phyloP scores from a whole-genome alignment of 2,888 invertebrate genomes.

The Oxystoma pomonae region DNA sequence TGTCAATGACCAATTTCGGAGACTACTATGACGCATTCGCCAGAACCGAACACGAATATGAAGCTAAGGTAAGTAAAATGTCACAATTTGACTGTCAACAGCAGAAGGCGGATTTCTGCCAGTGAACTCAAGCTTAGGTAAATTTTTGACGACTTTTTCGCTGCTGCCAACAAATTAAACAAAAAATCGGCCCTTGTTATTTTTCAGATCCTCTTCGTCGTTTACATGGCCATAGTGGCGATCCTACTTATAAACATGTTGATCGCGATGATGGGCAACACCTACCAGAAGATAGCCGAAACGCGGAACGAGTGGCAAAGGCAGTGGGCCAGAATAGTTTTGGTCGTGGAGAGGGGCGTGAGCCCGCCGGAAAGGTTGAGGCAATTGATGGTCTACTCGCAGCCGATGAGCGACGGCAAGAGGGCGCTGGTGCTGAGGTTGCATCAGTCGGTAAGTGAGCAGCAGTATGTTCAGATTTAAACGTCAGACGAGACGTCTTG shows the following conservation, averaged over 20 bases:
- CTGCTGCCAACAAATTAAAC: conserved; percentile 1
- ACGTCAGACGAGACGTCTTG: too few relatives aligned
- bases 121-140: too few relatives aligned
- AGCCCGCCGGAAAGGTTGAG: conserved; percentile 81
- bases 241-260: conserved; percentile 95
- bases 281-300: conserved; percentile 96
- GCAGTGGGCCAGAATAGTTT: conserved; percentile 96
- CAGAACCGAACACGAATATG: conserved; percentile 80
- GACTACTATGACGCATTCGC: conserved; percentile 91
- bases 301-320: conserved; percentile 97
- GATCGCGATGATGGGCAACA: conserved; percentile 99
- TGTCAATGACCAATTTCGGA: conserved; percentile 96
- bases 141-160: too few relatives aligned
- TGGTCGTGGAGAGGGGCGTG: conserved; percentile 96
- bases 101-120: too few relatives aligned
- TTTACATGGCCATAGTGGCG: conserved; percentile 96
- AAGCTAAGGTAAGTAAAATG: conserved; percentile 91
- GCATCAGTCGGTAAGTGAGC: conserved; percentile 77
- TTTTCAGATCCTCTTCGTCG: conserved; percentile 79
- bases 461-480: too few relatives aligned
- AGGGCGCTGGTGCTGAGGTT: conserved; percentile 82
- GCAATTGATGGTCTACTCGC: conserved; percentile 87
- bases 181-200: neutral
- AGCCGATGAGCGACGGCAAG: conserved; percentile 87
- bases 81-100: too few relatives aligned